Evolutionary conservation across 2,113 vertebrate genomes (phyloP).

Genomic region (Syngnathus floridae): DNA sequence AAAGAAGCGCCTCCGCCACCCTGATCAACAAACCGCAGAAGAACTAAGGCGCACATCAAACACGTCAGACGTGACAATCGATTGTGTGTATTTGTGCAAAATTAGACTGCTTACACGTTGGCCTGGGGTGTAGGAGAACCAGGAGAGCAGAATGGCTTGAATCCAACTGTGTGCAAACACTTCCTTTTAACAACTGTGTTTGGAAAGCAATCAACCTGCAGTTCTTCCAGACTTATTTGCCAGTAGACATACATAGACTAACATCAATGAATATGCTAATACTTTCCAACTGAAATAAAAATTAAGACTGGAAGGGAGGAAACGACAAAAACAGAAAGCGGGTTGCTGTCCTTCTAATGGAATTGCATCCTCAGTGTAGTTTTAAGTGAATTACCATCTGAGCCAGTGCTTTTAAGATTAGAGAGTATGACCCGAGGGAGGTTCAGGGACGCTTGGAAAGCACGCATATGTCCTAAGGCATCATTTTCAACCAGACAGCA

Average conservation of each 20-base stretch:
- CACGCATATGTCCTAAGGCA: slow-evolving; percentile 3
- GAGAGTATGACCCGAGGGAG: slow-evolving; percentile 37
- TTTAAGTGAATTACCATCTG: slow-evolving; percentile 63
- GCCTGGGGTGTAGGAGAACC: slow-evolving; percentile 8
- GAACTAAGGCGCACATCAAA: slow-evolving; percentile 16
- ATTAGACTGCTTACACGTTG: slow-evolving; percentile 9
- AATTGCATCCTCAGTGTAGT: slow-evolving; percentile 34
- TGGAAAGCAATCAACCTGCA: slow-evolving; percentile 15
- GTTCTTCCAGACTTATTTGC: background rate
- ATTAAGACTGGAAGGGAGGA: slow-evolving; percentile 1
- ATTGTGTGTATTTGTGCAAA: slow-evolving; percentile 1
- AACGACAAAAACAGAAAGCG: slow-evolving; percentile 17
- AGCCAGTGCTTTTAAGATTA: slow-evolving; percentile 52
- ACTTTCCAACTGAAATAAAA: background rate
- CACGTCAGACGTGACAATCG: slow-evolving; percentile 2
- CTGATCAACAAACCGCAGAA: background rate
- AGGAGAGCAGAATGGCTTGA: slow-evolving; percentile 13
- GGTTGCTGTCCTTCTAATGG: slow-evolving; percentile 30
- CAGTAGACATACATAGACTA: background rate
- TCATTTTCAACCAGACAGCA: slow-evolving; percentile 29
- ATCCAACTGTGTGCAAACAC: slow-evolving; percentile 37
- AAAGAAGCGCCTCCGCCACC: background rate
- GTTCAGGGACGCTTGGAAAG: background rate
- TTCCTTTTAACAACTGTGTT: slow-evolving; percentile 32
- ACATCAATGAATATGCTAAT: background rate